Base-by-base conservation (phyloP, 2,113 vertebrate species). In the Pachyramphus minor region DNA sequence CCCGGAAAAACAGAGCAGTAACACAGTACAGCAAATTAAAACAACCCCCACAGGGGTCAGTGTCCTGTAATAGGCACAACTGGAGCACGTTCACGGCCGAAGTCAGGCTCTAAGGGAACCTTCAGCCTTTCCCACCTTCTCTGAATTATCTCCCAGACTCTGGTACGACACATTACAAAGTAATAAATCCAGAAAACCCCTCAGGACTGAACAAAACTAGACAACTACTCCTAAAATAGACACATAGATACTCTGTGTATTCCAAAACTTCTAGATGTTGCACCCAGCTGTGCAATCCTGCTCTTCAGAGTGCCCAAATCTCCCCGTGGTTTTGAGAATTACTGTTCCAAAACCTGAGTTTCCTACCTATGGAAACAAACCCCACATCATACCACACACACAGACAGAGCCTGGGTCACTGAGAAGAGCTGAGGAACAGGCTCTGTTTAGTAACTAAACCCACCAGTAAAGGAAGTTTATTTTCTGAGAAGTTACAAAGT, bases 361-460 rank as follows among this genome's bases (percentile, higher is more conserved):
- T 67, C n/a, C 33, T 2, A 4, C 14, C 8, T 3, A 1, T 0
- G 18, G 17, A 24, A 84, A 53, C 41, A 47, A 53, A 53, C 22
- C 24, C 30, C 50, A 37, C 0, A 0, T 25, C 5, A 3, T 1
- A 42, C 9, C n/a, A 19, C 12, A 0, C 3, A 11, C 33, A 56
- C 13, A 23, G n/a, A n/a, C n/a, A 4, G 9, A 67, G 62, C 35
- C 44, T 6, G 30, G 16, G 31, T 9, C 20, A 4, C 1, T 5
- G 13, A 1, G 16, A 23, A 63, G 33, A 27, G 14, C 4, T 3
- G 14, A 31, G 64, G 30, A 24, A 58, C 2, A 3, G 45, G 30
- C 13, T 31, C 31, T 17, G 9, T 4, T 37, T 31, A 19, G 13
- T 30, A 30, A 67, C 39, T 5, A 27, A 80, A 9, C 12, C 41